Conservation (phyloP, 2,797 vertebrate species). For the Microctenopoma steveboyesi region DNA sequence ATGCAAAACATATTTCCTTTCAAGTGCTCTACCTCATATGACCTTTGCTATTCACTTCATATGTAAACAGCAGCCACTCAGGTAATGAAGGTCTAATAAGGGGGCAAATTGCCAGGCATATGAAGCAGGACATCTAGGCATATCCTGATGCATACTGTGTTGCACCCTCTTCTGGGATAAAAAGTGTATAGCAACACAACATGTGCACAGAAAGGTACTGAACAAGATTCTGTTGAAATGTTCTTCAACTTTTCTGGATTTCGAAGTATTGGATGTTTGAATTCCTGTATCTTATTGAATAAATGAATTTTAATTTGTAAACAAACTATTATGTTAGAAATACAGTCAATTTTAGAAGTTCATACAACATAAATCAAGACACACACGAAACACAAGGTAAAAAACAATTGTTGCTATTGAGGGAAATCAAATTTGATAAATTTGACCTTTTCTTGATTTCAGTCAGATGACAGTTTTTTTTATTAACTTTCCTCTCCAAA, state of each 20-base stretch:
- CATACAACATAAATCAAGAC: no score
- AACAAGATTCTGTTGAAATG: not conserved
- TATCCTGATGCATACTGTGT: conserved; percentile 34
- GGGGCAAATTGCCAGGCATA: not conserved
- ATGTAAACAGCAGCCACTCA: conserved; percentile 6
- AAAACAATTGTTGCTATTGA: no score
- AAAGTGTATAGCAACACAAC: conserved; percentile 27
- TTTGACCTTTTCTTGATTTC: no score
- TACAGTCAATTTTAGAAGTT: no score
- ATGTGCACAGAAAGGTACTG: not conserved
- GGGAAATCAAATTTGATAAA: no score
- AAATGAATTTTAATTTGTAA: not conserved
- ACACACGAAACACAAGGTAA: no score
- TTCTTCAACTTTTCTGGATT: not conserved
- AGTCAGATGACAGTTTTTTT: no score
- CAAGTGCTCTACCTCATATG: not conserved
- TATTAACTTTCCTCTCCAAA: no score
- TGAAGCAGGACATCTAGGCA: conserved; percentile 1
- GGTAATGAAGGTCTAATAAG: conserved; percentile 1
- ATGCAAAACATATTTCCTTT: conserved; percentile 15
- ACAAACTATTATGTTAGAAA: no score
- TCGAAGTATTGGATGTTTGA: not conserved
- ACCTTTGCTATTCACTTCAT: conserved; percentile 8
- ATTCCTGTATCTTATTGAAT: not conserved
- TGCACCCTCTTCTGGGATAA: conserved; percentile 79